phyloP scores from a whole-genome alignment of 2,888 invertebrate genomes.

The Drosophila fungiperda region DNA sequence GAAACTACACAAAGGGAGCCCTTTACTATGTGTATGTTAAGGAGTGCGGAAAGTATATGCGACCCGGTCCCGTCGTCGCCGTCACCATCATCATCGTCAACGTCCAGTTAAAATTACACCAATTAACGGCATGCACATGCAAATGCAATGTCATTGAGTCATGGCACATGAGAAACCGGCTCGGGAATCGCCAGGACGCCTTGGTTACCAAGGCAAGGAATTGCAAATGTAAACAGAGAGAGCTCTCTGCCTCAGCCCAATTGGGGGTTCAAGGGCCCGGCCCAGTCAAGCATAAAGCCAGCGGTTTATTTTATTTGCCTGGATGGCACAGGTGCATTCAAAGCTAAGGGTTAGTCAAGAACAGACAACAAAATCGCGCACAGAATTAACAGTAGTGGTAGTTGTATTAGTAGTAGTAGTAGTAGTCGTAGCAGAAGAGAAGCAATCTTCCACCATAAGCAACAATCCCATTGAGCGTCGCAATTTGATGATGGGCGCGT shows the following conservation, averaged over 20 bases:
- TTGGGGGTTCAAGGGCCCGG: constrained; percentile 40
- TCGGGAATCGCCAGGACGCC: constrained; percentile 60
- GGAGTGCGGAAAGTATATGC: constrained; percentile 20
- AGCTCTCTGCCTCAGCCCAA: constrained; percentile 3
- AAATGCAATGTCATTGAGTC: constrained; percentile 79
- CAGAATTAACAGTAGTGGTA: not conserved
- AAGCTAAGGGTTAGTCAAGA: constrained; percentile 45
- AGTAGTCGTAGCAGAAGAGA: not conserved
- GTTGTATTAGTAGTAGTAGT: not conserved
- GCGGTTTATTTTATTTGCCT: constrained; percentile 14
- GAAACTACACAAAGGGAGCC: constrained; percentile 9
- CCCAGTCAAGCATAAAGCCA: constrained; percentile 55
- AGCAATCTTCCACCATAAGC: constrained; percentile 3
- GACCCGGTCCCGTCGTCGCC: constrained; percentile 16
- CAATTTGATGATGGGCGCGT: constrained; percentile 79
- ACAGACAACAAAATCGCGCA: not conserved
- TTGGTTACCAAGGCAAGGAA: constrained; percentile 64
- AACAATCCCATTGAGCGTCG: constrained; percentile 57
- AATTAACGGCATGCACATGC: constrained; percentile 75
- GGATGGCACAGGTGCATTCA: constrained; percentile 50
- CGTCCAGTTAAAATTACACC: constrained; percentile 75
- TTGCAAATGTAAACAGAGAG: constrained; percentile 77
- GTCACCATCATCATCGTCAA: constrained; percentile 27
- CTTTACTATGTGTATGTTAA: constrained; percentile 27
- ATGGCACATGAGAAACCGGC: constrained; percentile 61